phyloP scores from a whole-genome alignment of 2,888 invertebrate species.

The Sepioteuthis lessoniana region DNA sequence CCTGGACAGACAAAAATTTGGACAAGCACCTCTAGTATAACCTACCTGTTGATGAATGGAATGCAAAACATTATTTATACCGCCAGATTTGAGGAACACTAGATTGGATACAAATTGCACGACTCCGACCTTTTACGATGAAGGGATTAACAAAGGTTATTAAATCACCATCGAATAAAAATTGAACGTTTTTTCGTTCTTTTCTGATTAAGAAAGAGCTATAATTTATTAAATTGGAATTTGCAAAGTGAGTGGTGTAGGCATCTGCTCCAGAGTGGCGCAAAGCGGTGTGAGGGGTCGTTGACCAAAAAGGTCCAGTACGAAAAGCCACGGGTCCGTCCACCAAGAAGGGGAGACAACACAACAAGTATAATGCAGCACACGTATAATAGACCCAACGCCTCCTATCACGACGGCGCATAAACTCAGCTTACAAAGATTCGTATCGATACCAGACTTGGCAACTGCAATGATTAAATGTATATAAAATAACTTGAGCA shows the following conservation, averaged over 20 bases:
- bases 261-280: neutral
- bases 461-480: neutral
- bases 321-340: neutral
- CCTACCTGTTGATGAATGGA: no score
- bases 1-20: no score
- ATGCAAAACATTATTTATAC: no score
- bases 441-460: neutral
- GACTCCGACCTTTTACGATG: no score
- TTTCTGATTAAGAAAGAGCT: neutral
- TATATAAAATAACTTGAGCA: neutral
- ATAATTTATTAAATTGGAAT: neutral
- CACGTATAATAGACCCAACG: neutral
- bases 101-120: no score
- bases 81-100: no score
- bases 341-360: neutral
- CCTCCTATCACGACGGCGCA: neutral
- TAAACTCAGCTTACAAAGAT: neutral
- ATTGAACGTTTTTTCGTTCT: no score
- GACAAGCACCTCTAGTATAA: no score
- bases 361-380: neutral
- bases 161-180: no score
- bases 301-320: neutral
- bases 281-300: neutral
- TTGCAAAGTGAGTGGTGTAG: neutral
- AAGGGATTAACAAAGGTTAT: no score